Evolutionary conservation across 2,888 invertebrate species (phyloP), one percentile per base, ranked within the genome.

Genomic region (Rhodophaea formosa): DNA sequence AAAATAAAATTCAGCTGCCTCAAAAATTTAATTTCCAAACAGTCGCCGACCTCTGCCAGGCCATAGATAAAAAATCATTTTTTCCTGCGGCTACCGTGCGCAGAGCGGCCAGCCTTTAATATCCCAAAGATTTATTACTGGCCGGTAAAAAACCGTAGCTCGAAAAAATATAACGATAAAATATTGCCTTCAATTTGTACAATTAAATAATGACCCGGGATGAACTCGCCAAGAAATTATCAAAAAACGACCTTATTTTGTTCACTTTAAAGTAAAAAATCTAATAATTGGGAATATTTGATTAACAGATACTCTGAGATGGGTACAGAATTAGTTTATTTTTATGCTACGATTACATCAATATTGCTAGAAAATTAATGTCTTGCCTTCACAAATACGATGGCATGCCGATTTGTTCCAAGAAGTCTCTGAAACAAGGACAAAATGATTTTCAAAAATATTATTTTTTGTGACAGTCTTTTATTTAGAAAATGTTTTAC

Each of bases 11-110:
- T n/a, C n/a, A n/a, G n/a, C n/a, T n/a, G n/a, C n/a, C n/a, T n/a
- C n/a, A n/a, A n/a, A n/a, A n/a, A n/a, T n/a, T n/a, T n/a, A n/a
- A n/a, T n/a, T 12, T 1, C 6, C 8, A 61, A 68, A 71, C 64
- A 61, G 72, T 76, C 70, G 59, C 23, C 53, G 43, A 66, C 64
- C 65, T 62, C 30, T 23, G n/a, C 52, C 53, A 6, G 52, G 58
- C 62, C 66, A 67, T 67, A 71, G 71, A 66, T 67, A 70, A 76
- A 77, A 77, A 75, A 75, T n/a, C 75, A 70, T 68, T 69, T 68
- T 70, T 70, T 69, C 23, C 64, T 63, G 63, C 69, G 63, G 78
- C 76, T 80, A 77, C 79, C 70, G 79, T 74, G 68, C 63, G 59
- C 51, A 57, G 59, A 39, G 51, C 51, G 51, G 51, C 39, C 59